Evolutionary conservation across 1,140 invertebrate genomes (phyloP).

Genomic region (Zaprionus kolodkinae): DNA sequence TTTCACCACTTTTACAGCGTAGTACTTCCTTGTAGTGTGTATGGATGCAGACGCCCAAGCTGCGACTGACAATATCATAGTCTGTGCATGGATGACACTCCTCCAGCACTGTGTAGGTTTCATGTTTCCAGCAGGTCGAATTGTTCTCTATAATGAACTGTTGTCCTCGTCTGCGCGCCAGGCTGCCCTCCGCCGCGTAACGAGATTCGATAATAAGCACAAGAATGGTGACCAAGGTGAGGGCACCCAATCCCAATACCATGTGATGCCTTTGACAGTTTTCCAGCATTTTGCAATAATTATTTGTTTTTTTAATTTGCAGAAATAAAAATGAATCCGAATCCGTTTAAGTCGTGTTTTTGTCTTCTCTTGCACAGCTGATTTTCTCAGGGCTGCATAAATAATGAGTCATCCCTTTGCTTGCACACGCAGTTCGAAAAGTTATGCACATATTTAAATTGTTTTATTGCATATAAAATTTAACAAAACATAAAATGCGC

Average conservation of each 20-base stretch:
- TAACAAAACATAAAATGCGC: neutral
- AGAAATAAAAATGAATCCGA: slow-evolving; percentile 9
- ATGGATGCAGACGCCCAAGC: slow-evolving; percentile 88
- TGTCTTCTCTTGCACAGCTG: slow-evolving; percentile 36
- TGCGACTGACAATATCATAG: slow-evolving; percentile 90
- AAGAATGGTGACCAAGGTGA: slow-evolving; percentile 89
- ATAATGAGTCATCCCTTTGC: neutral
- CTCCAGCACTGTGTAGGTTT: slow-evolving; percentile 88
- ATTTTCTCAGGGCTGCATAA: slow-evolving; percentile 22
- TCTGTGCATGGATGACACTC: slow-evolving; percentile 92
- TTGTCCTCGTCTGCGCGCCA: slow-evolving; percentile 54
- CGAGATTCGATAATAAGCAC: slow-evolving; percentile 92
- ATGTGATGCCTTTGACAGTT: slow-evolving; percentile 89
- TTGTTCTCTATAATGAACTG: slow-evolving; percentile 90
- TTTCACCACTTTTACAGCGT: slow-evolving; percentile 89
- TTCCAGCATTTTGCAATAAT: slow-evolving; percentile 86
- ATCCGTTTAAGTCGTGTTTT: slow-evolving; percentile 16
- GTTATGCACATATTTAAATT: neutral
- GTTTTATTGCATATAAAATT: neutral
- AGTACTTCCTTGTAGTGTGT: slow-evolving; percentile 90
- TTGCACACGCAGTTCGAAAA: neutral
- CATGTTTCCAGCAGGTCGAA: slow-evolving; percentile 89
- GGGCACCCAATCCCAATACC: slow-evolving; percentile 87
- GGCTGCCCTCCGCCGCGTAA: slow-evolving; percentile 77
- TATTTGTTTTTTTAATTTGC: slow-evolving; percentile 7